A percentile compares a stretch with the other conserved stretches of the same genome.
Conservation (phyloP, 2,113 vertebrate species). For the Redunca redunca region DNA sequence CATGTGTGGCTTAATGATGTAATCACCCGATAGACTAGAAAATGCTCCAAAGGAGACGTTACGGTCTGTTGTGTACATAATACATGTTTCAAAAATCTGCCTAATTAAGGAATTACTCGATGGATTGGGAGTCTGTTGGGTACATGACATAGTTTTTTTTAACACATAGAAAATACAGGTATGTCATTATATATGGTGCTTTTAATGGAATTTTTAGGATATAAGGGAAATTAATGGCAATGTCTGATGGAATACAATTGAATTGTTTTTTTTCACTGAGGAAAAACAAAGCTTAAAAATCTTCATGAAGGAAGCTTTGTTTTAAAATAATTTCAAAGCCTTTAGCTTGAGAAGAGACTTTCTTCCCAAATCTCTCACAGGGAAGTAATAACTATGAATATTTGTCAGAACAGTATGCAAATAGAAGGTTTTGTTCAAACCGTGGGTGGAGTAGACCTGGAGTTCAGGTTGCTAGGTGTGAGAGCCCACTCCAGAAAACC, state of each 20-base stretch:
- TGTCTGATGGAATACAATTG: slow-evolving; percentile 29
- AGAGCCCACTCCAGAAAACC: neutral
- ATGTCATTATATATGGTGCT: slow-evolving; percentile 65
- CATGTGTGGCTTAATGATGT: slow-evolving; percentile 84
- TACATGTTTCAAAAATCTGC: slow-evolving; percentile 83
- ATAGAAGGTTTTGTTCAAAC: slow-evolving; percentile 13
- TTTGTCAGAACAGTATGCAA: neutral
- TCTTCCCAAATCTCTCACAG: neutral
- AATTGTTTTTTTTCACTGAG: slow-evolving; percentile 33
- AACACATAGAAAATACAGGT: slow-evolving; percentile 68
- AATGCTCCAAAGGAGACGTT: slow-evolving; percentile 82
- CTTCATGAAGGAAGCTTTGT: neutral
- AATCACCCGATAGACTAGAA: slow-evolving; percentile 83
- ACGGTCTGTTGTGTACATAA: slow-evolving; percentile 85
- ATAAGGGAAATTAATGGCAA: slow-evolving; percentile 14
- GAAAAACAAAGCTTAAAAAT: slow-evolving; percentile 37
- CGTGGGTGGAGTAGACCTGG: neutral
- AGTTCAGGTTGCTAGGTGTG: neutral
- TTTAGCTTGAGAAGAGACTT: neutral
- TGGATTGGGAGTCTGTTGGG: slow-evolving; percentile 75
- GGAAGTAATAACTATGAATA: neutral
- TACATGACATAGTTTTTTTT: slow-evolving; percentile 73
- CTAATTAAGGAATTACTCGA: slow-evolving; percentile 83
- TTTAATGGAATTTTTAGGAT: slow-evolving; percentile 68
- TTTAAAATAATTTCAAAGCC: slow-evolving; percentile 23